Evolutionary conservation across 2,797 vertebrate species (phyloP).

Genomic region (Emydoidea blandingii): DNA sequence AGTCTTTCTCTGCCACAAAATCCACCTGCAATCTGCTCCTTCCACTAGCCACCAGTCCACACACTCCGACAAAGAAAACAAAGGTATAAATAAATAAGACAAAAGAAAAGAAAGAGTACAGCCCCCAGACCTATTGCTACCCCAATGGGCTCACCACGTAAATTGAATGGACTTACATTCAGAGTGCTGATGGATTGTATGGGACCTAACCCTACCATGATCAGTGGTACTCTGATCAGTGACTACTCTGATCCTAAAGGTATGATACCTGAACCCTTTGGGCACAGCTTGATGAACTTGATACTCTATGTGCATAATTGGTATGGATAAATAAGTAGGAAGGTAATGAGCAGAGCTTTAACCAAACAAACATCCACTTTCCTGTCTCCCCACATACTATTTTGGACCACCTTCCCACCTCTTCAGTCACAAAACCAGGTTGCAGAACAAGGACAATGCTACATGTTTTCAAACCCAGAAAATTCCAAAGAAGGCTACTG

Average conservation of each 20-base stretch:
- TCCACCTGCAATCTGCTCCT: neutral
- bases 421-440: neutral
- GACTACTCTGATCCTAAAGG: neutral
- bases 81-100: neutral
- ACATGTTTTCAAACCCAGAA: neutral
- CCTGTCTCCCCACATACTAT: neutral
- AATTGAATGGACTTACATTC: slow-evolving; percentile 16
- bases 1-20: rapidly evolving
- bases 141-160: neutral
- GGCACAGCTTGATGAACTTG: neutral
- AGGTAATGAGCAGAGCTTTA: slow-evolving; percentile 14
- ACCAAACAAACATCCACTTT: neutral
- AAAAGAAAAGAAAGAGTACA: neutral
- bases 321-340: neutral
- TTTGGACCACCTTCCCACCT: neutral
- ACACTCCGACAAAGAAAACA: neutral
- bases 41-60: neutral
- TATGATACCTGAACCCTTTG: slow-evolving; percentile 8
- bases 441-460: neutral
- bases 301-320: neutral
- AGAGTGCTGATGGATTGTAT: slow-evolving; percentile 53
- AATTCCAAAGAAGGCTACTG: neutral
- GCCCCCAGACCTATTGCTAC: neutral
- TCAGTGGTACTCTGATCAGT: neutral
- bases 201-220: slow-evolving; percentile 11